Conservation (phyloP, 2,888 invertebrate species). For the Flexamia atlantica region DNA sequence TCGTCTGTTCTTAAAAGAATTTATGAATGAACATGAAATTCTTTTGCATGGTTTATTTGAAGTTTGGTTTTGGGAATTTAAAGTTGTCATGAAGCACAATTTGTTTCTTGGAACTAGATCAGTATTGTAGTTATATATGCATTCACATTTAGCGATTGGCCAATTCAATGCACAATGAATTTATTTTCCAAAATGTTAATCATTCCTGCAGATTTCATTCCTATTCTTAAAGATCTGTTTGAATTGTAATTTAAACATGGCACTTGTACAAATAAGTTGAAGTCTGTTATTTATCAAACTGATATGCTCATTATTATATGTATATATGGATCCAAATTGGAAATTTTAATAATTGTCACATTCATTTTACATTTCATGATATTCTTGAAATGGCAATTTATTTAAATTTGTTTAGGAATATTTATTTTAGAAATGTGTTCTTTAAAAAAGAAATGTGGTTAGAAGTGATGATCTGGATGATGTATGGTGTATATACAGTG, state of each 20-base stretch:
- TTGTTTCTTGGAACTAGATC: background rate
- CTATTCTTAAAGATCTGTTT: background rate
- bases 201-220: conserved; percentile 1
- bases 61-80: background rate
- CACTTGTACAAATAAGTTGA: background rate
- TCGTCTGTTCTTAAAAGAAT: too few species aligned
- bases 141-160: background rate
- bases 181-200: background rate
- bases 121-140: conserved; percentile 5
- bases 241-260: background rate
- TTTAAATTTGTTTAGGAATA: background rate
- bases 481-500: conserved; percentile 14
- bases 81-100: background rate
- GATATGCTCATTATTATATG: background rate
- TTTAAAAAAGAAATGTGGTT: background rate
- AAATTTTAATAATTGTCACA: background rate
- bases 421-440: background rate
- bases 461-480: conserved; percentile 3
- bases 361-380: background rate
- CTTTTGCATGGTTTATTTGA: too few species aligned
- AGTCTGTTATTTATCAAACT: background rate
- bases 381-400: background rate
- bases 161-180: too few species aligned
- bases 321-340: background rate
- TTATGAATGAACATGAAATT: too few species aligned